Conservation (phyloP, 53 echinoderm and acorn worm genomes). For the Echinometra lucunter region DNA sequence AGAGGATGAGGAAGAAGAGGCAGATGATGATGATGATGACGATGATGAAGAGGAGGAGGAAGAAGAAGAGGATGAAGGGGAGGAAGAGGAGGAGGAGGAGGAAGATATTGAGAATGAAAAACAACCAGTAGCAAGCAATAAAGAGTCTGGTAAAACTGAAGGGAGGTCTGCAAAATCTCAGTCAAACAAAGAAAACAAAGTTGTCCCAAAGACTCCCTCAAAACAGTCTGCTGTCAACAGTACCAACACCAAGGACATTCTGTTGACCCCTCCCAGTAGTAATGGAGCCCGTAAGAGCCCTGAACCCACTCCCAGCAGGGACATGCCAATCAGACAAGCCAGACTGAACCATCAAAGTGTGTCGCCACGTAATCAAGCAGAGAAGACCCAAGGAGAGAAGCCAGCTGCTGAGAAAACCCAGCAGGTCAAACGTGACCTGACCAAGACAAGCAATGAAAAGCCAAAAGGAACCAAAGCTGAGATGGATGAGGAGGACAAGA, state of each 20-base stretch:
- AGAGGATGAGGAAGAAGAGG: conserved; percentile 36
- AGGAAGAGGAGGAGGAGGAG: conserved; percentile 19
- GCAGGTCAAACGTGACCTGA: conserved; percentile 44
- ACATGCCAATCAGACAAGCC: conserved; percentile 83
- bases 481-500: conserved; percentile 81
- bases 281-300: conserved; percentile 58
- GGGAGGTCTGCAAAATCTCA: conserved; percentile 19
- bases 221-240: conserved; percentile 10
- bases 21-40: conserved; percentile 57
- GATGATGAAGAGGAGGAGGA: conserved; percentile 44
- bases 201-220: conserved; percentile 33
- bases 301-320: conserved; percentile 70
- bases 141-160: conserved; percentile 39
- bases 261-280: conserved; percentile 47
- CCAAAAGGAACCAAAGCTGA: conserved; percentile 69
- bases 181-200: conserved; percentile 67
- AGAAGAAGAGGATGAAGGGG: conserved; percentile 41
- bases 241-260: conserved; percentile 11
- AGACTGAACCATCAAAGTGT: conserved; percentile 83
- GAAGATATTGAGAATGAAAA: conserved; percentile 45
- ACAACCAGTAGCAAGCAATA: conserved; percentile 9
- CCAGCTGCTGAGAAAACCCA: conserved; percentile 26
- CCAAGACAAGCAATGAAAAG: background rate
- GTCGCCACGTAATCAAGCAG: conserved; percentile 68
- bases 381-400: conserved; percentile 65